Conservation (phyloP, 2,797 vertebrate genomes). For the Tenualosa ilisha region DNA sequence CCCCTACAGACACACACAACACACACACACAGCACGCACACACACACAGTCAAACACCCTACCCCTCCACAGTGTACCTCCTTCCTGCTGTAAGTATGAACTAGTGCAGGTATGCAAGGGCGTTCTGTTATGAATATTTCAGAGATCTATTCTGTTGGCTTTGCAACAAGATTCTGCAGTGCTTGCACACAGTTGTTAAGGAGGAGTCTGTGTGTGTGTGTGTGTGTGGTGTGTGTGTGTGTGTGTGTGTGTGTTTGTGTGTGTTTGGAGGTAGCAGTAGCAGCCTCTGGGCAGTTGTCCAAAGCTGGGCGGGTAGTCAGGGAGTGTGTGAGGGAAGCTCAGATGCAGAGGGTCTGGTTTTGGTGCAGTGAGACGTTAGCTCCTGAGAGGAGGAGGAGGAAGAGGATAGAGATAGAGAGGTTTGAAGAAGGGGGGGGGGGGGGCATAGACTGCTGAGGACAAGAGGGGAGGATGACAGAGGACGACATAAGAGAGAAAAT, state of each 20-base stretch:
- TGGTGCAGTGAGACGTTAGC: conserved; percentile 80
- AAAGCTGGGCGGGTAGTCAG: conserved; percentile 54
- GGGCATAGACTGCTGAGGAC: conserved; percentile 45
- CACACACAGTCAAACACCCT: not conserved
- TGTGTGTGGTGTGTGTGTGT: not conserved
- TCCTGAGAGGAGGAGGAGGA: conserved; percentile 21
- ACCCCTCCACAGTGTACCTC: not conserved
- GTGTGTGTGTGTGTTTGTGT: conserved; percentile 25
- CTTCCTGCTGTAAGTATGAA: not conserved
- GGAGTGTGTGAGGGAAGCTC: conserved; percentile 63
- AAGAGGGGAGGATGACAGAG: not conserved
- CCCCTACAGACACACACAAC: not conserved
- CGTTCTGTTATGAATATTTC: not conserved
- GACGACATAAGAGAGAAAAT: no score
- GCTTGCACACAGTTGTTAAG: not conserved
- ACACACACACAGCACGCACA: not conserved
- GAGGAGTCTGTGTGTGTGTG: not conserved
- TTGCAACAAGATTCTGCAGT: conserved; percentile 14
- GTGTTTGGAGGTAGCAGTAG: conserved; percentile 26
- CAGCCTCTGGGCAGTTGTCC: conserved; percentile 49
- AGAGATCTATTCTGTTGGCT: conserved; percentile 9
- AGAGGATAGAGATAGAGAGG: no score
- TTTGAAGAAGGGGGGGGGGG: not conserved
- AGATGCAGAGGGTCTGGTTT: conserved; percentile 53
- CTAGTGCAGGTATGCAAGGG: not conserved